Percentiles rank a stretch among this genome's conserved stretches.
phyloP scores from a whole-genome alignment of 35 echinoderm and acorn worm genomes.

The Stichopus chloronotus region DNA sequence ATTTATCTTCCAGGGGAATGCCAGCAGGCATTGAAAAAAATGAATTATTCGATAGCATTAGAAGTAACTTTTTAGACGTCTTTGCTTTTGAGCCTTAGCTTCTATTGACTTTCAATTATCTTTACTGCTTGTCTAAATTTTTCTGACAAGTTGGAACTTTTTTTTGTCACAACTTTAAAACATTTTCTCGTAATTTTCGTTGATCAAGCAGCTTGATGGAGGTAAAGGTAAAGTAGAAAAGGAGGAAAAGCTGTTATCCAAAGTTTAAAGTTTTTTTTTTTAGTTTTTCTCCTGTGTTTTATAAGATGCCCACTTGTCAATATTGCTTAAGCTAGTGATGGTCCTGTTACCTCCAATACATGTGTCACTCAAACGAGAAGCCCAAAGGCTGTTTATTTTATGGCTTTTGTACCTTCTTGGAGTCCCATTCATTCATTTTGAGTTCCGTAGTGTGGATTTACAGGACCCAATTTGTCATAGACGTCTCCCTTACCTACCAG shows the following conservation, averaged over 20 bases:
- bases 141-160: no score
- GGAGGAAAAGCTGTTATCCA: background rate
- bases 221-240: background rate
- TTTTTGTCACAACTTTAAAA: no score
- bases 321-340: constrained; percentile 57
- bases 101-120: no score
- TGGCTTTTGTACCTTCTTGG: constrained; percentile 36
- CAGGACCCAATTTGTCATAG: constrained; percentile 61
- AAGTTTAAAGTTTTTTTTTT: background rate
- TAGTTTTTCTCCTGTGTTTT: background rate
- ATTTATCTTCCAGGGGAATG: no score
- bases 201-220: no score
- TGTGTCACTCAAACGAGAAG: constrained; percentile 55
- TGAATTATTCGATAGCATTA: no score
- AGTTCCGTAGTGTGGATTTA: constrained; percentile 55
- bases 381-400: constrained; percentile 57
- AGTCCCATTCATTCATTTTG: constrained; percentile 53
- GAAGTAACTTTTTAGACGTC: no score
- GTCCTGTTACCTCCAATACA: constrained; percentile 19
- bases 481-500: constrained; percentile 43
- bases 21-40: no score
- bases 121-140: no score
- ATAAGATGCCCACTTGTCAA: constrained; percentile 34
- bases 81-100: no score
- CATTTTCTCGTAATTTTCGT: no score